These are phyloP conservation scores for Drosophila melanica DNA, from an alignment of 1,140 invertebrate genomes.

Conservation along the genomic window DNA sequence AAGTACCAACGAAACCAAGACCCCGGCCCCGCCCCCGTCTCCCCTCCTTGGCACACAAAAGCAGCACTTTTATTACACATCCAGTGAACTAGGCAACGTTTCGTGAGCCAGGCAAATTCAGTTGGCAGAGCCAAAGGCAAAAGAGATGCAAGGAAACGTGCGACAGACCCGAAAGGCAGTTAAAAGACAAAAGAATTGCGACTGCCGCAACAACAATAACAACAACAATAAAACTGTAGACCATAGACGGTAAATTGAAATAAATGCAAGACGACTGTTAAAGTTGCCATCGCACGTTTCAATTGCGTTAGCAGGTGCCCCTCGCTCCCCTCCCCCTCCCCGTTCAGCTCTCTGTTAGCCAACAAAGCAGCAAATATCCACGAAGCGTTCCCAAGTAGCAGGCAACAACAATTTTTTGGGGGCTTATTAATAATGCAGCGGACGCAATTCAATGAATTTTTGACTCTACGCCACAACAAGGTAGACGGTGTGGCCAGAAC, in stretches of 20 bases:
- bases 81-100: conserved; percentile 36
- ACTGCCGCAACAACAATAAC: conserved; percentile 22
- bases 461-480: conserved; percentile 57
- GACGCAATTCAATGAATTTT: conserved; percentile 83
- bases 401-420: conserved; percentile 71
- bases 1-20: neutral
- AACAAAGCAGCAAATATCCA: conserved; percentile 35
- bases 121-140: conserved; percentile 27
- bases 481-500: neutral
- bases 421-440: conserved; percentile 79
- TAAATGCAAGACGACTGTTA: conserved; percentile 79
- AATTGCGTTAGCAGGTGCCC: conserved; percentile 57
- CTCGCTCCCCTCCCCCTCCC: neutral
- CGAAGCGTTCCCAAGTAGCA: conserved; percentile 51
- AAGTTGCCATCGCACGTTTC: conserved; percentile 77
- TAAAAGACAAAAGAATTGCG: conserved; percentile 77
- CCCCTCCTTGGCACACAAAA: neutral
- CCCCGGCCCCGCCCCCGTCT: neutral
- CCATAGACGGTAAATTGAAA: conserved; percentile 74
- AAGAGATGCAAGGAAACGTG: conserved; percentile 37
- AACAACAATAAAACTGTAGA: conserved; percentile 13
- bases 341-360: neutral
- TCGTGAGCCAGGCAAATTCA: conserved; percentile 67
- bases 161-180: conserved; percentile 54
- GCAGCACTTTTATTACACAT: conserved; percentile 16